These are phyloP conservation scores for Zosterops hypoxanthus DNA, from an alignment of 2,113 vertebrate genomes.

Conservation along the genomic window DNA sequence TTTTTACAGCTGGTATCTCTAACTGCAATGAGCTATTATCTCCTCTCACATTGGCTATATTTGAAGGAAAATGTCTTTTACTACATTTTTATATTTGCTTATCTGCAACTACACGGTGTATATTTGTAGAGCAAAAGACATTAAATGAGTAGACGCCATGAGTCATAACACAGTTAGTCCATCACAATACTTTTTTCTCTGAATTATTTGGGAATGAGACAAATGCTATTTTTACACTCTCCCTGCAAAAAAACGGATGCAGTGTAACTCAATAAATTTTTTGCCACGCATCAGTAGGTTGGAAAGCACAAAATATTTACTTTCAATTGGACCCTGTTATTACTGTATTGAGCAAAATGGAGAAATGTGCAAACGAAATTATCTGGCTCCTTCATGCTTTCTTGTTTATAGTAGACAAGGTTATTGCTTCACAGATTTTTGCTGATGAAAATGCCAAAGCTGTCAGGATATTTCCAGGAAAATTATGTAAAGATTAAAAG, in stretches of 20 bases:
- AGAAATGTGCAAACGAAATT: neutral
- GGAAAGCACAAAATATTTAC: neutral
- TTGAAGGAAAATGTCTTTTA: conserved; percentile 16
- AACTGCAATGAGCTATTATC: neutral
- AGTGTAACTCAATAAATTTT: neutral
- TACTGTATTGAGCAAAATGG: neutral
- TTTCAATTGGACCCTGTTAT: neutral
- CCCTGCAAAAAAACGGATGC: neutral
- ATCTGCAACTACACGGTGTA: neutral
- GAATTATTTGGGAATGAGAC: neutral
- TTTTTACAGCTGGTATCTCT: neutral
- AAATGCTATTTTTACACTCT: neutral
- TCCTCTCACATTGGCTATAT: neutral
- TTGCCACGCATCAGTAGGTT: neutral
- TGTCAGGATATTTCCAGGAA: conserved; percentile 10
- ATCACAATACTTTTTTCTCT: neutral
- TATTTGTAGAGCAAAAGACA: neutral
- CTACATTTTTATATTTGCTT: neutral
- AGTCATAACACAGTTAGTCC: neutral
- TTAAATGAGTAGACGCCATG: neutral
- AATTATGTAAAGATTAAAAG: neutral
- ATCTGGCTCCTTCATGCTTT: neutral
- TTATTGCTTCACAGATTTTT: conserved; percentile 34
- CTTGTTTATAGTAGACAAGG: neutral
- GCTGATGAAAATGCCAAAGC: conserved; percentile 41